phyloP scores from a whole-genome alignment of 2,113 vertebrate species.

The Heterochromis multidens region DNA sequence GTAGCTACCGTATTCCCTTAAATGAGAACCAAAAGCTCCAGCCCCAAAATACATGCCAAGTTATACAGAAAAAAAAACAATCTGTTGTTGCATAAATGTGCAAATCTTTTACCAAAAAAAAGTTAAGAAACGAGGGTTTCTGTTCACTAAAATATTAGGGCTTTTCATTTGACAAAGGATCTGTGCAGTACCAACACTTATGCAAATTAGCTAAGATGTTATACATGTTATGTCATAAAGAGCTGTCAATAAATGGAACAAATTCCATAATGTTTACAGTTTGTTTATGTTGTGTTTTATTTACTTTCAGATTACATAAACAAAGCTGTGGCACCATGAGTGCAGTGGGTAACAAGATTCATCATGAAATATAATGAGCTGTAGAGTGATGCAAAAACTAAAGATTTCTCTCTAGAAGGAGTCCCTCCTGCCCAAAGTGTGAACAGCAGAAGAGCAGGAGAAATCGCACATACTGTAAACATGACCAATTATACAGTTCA shows the following conservation, averaged over 20 bases:
- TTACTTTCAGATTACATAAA: not conserved
- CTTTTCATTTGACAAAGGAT: not conserved
- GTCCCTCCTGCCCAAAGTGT: not conserved
- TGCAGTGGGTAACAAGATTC: not conserved
- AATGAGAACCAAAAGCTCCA: not conserved
- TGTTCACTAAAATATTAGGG: not conserved
- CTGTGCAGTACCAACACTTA: not conserved
- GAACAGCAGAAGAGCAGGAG: not conserved
- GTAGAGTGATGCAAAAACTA: not conserved
- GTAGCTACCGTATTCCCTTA: no score
- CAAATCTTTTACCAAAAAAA: not conserved
- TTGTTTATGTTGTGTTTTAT: not conserved
- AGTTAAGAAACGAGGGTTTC: not conserved
- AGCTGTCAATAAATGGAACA: no score
- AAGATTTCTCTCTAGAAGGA: not conserved
- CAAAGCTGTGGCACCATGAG: not conserved
- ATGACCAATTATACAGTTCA: not conserved
- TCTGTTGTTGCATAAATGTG: not conserved
- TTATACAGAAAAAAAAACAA: not conserved
- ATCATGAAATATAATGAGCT: not conserved
- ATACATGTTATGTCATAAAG: not conserved
- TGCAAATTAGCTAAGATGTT: not conserved
- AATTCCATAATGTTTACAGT: no score
- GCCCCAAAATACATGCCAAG: not conserved
- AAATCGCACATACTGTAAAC: not conserved